phyloP scores from a whole-genome alignment of 1,140 invertebrate species.

The Papilio machaon region DNA sequence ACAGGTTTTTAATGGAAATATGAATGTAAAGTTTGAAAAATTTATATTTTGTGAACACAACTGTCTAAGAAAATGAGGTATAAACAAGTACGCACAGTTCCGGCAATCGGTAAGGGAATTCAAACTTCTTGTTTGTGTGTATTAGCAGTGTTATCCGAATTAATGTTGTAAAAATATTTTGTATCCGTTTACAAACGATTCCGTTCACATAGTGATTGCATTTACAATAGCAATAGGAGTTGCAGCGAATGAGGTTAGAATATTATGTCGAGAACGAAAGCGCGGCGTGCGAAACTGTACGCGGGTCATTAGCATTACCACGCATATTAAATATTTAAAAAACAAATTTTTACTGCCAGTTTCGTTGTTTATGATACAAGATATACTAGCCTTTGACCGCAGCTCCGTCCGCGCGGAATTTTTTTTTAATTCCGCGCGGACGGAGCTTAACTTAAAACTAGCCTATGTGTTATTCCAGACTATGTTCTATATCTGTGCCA shows the following conservation, averaged over 20 bases:
- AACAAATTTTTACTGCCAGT: slow-evolving; percentile 25
- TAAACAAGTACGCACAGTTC: no score
- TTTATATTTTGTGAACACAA: no score
- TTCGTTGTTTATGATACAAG: neutral
- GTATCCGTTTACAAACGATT: slow-evolving; percentile 16
- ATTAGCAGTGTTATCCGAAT: neutral
- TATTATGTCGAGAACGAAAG: slow-evolving; percentile 35
- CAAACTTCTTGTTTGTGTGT: neutral
- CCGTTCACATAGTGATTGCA: slow-evolving; percentile 21
- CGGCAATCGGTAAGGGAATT: neutral
- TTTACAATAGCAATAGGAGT: slow-evolving; percentile 24
- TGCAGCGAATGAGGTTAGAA: slow-evolving; percentile 32
- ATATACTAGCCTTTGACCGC: neutral
- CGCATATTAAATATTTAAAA: slow-evolving; percentile 20
- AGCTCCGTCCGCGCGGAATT: no score
- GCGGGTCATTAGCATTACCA: slow-evolving; percentile 37
- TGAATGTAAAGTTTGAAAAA: no score
- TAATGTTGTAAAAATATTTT: neutral
- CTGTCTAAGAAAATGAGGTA: no score
- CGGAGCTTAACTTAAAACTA: no score
- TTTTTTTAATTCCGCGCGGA: no score
- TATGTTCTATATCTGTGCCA: no score
- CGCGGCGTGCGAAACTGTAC: slow-evolving; percentile 32
- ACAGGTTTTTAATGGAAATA: neutral
- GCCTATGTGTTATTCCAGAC: no score